phyloP scores from a whole-genome alignment of 2,113 vertebrate species.

The Psittacula cyanocephala region DNA sequence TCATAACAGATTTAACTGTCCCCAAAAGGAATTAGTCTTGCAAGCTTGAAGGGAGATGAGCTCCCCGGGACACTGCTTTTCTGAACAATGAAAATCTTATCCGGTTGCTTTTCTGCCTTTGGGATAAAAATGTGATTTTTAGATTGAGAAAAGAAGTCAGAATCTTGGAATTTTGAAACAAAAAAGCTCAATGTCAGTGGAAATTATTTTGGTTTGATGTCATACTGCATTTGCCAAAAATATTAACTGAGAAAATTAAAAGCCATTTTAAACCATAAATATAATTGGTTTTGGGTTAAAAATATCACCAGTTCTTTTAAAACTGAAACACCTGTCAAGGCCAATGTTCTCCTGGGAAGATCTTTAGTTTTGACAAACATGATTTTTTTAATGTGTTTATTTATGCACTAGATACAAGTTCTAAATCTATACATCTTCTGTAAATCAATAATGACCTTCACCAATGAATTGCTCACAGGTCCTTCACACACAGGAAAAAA shows the following conservation, averaged over 20 bases:
- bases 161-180: not conserved
- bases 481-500: not conserved
- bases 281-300: not conserved
- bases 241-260: not conserved
- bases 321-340: not conserved
- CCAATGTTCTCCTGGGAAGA: not conserved
- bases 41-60: not conserved
- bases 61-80: not conserved
- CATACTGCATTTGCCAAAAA: not conserved
- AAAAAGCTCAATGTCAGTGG: not conserved
- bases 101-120: not conserved
- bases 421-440: not conserved
- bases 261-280: not conserved
- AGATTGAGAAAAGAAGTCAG: not conserved
- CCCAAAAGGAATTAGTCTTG: not conserved
- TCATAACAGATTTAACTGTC: not conserved
- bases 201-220: not conserved
- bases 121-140: not conserved
- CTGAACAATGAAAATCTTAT: not conserved
- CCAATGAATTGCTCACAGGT: not conserved
- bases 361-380: not conserved
- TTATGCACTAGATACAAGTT: not conserved
- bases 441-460: not conserved
- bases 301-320: not conserved
- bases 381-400: not conserved